Base-by-base conservation (phyloP, 2,113 vertebrate species). In the Stigmatopora nigra region DNA sequence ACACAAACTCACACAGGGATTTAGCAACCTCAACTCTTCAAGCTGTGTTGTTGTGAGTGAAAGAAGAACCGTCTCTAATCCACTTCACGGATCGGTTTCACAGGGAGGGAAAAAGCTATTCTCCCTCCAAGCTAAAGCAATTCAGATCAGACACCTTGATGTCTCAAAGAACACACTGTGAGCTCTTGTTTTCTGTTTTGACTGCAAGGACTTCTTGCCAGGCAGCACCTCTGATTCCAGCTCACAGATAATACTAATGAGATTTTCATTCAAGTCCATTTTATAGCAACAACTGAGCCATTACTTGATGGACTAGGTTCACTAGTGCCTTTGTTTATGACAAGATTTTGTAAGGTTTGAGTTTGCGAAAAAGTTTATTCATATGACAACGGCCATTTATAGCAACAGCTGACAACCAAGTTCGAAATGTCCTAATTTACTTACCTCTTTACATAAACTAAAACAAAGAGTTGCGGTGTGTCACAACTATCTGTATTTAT, bases 141-240 rank as follows among this genome's bases (percentile, higher is more conserved):
- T 86, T 88, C 84, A 85, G 86, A 89, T 88, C 83, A 86, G 86
- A 85, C 84, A 88, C 85, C 84, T 87, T 88, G 85, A 89, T 88
- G 86, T 89, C 87, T 88, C 82, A 84, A 87, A 86, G 82, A 89
- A 82, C 83, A 82, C 82, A 86, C 83, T 86, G 84, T 83, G 84
- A 84, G 85, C 86, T 88, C 82, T 88, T 88, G 85, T 88, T 89
- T 87, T 89, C 86, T 88, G 82, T 89, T 88, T 88, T 88, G 88
- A 87, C 88, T 88, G 86, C 83, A 82, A 84, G 81, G 81, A 88
- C 87, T 81, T 86, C 81, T 82, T 78, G 80, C 86, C 83, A 88
- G 87, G 87, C 84, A 82, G 78, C 82, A 81, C 73, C 77, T 75
- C 84, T 78, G 84, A 87, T 88, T 87, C 84, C 84, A 85, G 82